Percentiles rank a stretch among this genome's conserved stretches.
These are phyloP conservation scores for Gonioctena quinquepunctata DNA, from an alignment of 1,140 invertebrate genomes.

Conservation along the genomic window DNA sequence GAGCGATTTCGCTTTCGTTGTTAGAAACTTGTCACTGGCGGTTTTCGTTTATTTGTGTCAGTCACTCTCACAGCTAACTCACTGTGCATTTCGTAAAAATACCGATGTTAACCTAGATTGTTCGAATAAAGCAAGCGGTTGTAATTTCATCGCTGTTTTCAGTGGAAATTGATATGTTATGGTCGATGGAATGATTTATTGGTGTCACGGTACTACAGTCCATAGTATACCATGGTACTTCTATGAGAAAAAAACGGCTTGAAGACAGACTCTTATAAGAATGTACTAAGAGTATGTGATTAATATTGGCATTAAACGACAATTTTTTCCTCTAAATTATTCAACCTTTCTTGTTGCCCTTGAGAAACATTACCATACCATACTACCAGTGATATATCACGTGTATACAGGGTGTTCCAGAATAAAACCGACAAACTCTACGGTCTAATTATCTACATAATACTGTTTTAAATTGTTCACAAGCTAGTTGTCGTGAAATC, in stretches of 20 bases:
- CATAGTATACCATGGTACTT: neutral
- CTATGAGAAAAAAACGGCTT: neutral
- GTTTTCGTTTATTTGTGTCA: neutral
- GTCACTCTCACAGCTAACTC: neutral
- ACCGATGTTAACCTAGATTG: neutral
- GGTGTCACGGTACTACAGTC: neutral
- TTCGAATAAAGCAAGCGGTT: neutral
- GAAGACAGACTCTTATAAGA: no score
- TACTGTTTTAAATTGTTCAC: no score
- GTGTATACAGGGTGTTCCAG: no score
- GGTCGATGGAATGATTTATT: neutral
- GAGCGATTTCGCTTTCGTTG: neutral
- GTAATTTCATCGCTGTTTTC: neutral
- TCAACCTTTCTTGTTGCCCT: neutral
- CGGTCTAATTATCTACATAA: no score
- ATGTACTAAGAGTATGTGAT: neutral
- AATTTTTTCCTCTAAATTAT: no score
- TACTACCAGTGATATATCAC: no score
- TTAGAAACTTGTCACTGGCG: neutral
- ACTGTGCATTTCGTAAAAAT: neutral
- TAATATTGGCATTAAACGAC: no score
- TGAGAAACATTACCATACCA: no score
- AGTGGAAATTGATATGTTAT: neutral
- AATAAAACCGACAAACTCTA: no score
- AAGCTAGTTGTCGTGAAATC: no score